Evolutionary conservation across 2,888 invertebrate genomes (phyloP).

Genomic region (Hemistola chrysoprasaria): DNA sequence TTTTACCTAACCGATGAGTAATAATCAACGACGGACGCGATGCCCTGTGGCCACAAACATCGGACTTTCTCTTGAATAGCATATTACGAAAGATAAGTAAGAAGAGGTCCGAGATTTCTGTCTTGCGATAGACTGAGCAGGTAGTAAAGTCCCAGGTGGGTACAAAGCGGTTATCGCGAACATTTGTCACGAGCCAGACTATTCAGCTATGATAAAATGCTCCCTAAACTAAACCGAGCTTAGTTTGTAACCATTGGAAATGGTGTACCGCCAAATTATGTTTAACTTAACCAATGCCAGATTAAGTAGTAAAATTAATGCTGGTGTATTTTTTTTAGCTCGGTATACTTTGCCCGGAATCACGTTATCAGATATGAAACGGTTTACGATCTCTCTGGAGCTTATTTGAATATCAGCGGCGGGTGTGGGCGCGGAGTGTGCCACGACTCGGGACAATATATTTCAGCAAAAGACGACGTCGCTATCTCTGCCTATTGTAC

Average conservation of each 20-base stretch:
- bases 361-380: conserved; percentile 70
- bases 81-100: conserved; percentile 60
- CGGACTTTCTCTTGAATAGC: conserved; percentile 53
- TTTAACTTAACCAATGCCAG: conserved; percentile 23
- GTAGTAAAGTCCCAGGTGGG: conserved; percentile 38
- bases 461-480: conserved; percentile 61
- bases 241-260: conserved; percentile 21
- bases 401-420: conserved; percentile 74
- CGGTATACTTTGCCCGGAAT: conserved; percentile 59
- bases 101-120: conserved; percentile 53
- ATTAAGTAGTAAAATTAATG: conserved; percentile 35
- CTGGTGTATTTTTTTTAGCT: conserved; percentile 31
- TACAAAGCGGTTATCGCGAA: conserved; percentile 45
- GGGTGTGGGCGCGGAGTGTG: conserved; percentile 53
- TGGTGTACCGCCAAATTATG: conserved; percentile 7
- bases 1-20: too few species aligned
- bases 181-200: conserved; percentile 50
- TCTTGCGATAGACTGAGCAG: conserved; percentile 51
- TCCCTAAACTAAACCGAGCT: conserved; percentile 28
- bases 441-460: conserved; percentile 65
- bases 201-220: conserved; percentile 46
- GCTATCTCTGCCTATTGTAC: conserved; percentile 66
- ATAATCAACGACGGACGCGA: conserved; percentile 25
- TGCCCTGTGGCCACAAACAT: conserved; percentile 33
- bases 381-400: conserved; percentile 70